Evolutionary conservation across 2,888 invertebrate species (phyloP).

Genomic region (Dryomyza anilis): DNA sequence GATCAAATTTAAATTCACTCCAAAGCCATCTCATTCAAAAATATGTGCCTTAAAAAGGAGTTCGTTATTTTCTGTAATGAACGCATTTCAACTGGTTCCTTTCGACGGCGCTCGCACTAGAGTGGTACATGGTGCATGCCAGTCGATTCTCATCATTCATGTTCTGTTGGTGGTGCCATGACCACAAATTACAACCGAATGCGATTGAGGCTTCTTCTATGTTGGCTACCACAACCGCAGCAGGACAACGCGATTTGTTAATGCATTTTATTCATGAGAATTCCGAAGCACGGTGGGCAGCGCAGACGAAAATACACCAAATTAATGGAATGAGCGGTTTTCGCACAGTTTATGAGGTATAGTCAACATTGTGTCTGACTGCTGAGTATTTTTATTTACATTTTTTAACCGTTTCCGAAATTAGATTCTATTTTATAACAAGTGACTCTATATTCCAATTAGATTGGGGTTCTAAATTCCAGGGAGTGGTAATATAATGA

Average conservation of each 20-base stretch:
- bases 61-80: slow-evolving; percentile 47
- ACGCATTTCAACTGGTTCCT: slow-evolving; percentile 6
- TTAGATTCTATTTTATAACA: too few relatives aligned
- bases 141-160: slow-evolving; percentile 25
- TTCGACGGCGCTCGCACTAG: slow-evolving; percentile 17
- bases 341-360: too few relatives aligned
- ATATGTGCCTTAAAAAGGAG: slow-evolving; percentile 47
- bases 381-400: too few relatives aligned
- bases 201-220: not conserved
- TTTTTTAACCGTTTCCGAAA: too few relatives aligned
- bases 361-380: too few relatives aligned
- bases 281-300: too few relatives aligned
- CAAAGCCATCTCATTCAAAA: slow-evolving; percentile 32
- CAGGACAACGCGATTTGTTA: not conserved
- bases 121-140: too few relatives aligned
- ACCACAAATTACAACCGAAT: not conserved
- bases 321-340: too few relatives aligned
- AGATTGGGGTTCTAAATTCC: too few relatives aligned
- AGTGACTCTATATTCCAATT: too few relatives aligned
- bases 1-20: slow-evolving; percentile 55
- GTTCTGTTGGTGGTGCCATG: slow-evolving; percentile 2
- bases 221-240: not conserved
- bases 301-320: too few relatives aligned
- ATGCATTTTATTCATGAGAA: slow-evolving; percentile 1
- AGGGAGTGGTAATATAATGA: too few relatives aligned